phyloP scores from a whole-genome alignment of 2,888 invertebrate species.

The Sphaeridia pumilis region DNA sequence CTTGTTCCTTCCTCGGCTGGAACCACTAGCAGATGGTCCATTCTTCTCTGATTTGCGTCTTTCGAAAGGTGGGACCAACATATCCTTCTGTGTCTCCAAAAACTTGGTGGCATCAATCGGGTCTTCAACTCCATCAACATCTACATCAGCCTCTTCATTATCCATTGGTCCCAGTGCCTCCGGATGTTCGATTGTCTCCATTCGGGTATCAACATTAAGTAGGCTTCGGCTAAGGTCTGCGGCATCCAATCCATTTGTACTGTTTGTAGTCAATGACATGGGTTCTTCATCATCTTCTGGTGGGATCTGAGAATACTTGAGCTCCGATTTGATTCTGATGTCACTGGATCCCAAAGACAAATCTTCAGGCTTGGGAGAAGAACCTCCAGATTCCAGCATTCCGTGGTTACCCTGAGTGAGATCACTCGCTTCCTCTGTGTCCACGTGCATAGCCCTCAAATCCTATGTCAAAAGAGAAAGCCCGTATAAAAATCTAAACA shows the following conservation, averaged over 20 bases:
- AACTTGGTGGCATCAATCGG: slow-evolving; percentile 14
- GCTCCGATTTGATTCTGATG: slow-evolving; percentile 28
- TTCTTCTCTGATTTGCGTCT: slow-evolving; percentile 8
- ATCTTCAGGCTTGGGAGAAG: slow-evolving; percentile 34
- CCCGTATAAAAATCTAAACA: too few relatives aligned
- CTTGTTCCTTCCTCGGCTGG: slow-evolving; percentile 9
- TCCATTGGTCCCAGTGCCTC: slow-evolving; percentile 12
- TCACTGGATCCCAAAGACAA: slow-evolving; percentile 25
- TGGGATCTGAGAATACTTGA: slow-evolving; percentile 16
- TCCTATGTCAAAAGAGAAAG: slow-evolving; percentile 6
- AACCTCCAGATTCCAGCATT: slow-evolving; percentile 15
- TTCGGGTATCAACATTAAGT: slow-evolving; percentile 13
- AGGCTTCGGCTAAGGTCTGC: slow-evolving; percentile 6
- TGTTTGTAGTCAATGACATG: slow-evolving; percentile 18
- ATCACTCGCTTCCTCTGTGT: slow-evolving; percentile 22
- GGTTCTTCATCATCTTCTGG: slow-evolving; percentile 17
- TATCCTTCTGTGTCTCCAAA: slow-evolving; percentile 8
- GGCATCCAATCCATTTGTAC: slow-evolving; percentile 13
- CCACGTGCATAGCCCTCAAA: slow-evolving; percentile 15
- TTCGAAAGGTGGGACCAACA: slow-evolving; percentile 2
- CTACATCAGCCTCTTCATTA: slow-evolving; percentile 16
- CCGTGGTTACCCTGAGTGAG: slow-evolving; percentile 11
- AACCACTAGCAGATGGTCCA: slow-evolving; percentile 10
- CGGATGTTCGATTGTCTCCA: slow-evolving; percentile 17
- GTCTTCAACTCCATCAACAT: slow-evolving; percentile 20